Base-by-base conservation (phyloP, 2,113 vertebrate genomes). In the Pampusana beccarii region DNA sequence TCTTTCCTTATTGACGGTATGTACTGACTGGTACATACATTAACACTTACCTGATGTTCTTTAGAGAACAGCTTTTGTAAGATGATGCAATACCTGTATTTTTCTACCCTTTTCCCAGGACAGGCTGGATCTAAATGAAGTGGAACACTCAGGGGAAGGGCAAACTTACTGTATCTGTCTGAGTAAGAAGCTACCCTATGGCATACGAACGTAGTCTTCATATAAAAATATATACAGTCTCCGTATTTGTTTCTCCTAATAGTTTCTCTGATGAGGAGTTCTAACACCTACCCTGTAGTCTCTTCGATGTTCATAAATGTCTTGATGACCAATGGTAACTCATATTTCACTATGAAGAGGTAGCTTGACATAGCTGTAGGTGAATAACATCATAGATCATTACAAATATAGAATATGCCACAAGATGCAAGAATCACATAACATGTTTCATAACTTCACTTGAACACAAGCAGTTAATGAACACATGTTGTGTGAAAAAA, bases 281-380 rank as follows among this genome's bases (percentile, higher is more conserved):
- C 97, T 94, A 98, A 96, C 97, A 98, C 99, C 98, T 98, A 99
- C 99, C 94, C 98, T 81, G 97, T 97, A 79, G 61, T 95, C 92
- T 98, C 97, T 97, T 97, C 97, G 79, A 97, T 58, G 97, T 98
- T 99, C 70, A 98, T 58, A 95, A 99, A 99, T 82, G 99, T 96
- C 90, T 98, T 96, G 92, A 99, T 99, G 97, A 99, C 99, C 94
- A 99, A 98, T 89, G 99, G 99, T 97, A 99, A 98, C 97, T 99
- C 99, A 90, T 99, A 99, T 98, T 99, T 99, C 98, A 99, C 99
- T 91, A 99, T 99, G 98, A 98, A 99, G 98, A 99, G 99, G 98
- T 99, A 99, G 98, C 99, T 99, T 87, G 99, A 99, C 99, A 99
- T 99, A 96, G 99, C 99, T 99, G 98, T 97, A 98, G 97, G 98